Evolutionary conservation across 1,140 invertebrate species (phyloP).

Genomic region (Homalodisca vitripennis): DNA sequence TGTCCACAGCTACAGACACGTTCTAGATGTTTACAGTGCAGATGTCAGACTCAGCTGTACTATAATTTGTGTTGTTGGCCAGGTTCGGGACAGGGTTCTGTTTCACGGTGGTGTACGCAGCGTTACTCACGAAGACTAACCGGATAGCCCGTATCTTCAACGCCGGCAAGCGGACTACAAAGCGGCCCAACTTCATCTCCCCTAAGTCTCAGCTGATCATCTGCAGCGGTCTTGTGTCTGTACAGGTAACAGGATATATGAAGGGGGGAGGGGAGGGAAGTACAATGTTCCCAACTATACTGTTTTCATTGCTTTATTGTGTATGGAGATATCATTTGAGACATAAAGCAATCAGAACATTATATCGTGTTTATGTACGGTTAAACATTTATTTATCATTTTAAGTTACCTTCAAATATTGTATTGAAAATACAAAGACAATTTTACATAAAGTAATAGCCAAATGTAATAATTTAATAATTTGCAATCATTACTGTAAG

Average conservation of each 20-base stretch:
- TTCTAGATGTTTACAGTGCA: not conserved
- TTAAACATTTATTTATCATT: too few relatives aligned
- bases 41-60: not conserved
- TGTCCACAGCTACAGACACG: not conserved
- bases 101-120: conserved; percentile 90
- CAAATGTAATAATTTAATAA: too few relatives aligned
- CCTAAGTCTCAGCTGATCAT: conserved; percentile 92
- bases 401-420: too few relatives aligned
- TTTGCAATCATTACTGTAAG: too few relatives aligned
- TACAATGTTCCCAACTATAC: too few relatives aligned
- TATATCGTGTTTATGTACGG: too few relatives aligned
- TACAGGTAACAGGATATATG: conserved; percentile 68
- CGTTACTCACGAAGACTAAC: conserved; percentile 89
- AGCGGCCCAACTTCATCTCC: conserved; percentile 85
- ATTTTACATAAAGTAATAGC: too few relatives aligned
- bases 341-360: too few relatives aligned
- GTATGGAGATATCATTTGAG: too few relatives aligned
- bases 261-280: too few relatives aligned
- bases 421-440: too few relatives aligned
- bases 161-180: conserved; percentile 82
- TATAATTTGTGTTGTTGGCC: not conserved
- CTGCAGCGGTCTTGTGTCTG: conserved; percentile 74
- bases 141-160: conserved; percentile 89
- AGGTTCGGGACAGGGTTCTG: conserved; percentile 82
- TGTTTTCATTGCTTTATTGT: too few relatives aligned